Evolutionary conservation across 2,888 invertebrate genomes (phyloP).

Genomic region (Drosophila robusta): DNA sequence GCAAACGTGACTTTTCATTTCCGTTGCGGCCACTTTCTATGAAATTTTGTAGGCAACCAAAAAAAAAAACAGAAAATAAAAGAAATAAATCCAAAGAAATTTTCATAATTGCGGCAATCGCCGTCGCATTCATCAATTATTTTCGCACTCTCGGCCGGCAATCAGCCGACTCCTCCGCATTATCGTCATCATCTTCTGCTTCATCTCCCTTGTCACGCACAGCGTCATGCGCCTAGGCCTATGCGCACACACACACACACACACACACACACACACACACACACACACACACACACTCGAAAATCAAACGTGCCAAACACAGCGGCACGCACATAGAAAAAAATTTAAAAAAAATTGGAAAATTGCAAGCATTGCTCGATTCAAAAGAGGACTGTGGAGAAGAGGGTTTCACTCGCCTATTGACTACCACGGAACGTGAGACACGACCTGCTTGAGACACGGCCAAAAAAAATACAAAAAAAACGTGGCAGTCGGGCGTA

Average conservation of each 20-base stretch:
- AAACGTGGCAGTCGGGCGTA: too few species aligned
- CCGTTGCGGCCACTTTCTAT: conserved; percentile 50
- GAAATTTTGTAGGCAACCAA: conserved; percentile 24
- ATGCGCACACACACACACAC: conserved; percentile 2
- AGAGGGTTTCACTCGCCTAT: not conserved
- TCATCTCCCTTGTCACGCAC: conserved; percentile 35
- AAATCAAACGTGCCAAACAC: conserved; percentile 47
- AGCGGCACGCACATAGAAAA: conserved; percentile 42
- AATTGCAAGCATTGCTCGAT: conserved; percentile 5
- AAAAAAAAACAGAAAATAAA: conserved; percentile 5
- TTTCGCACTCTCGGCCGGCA: conserved; percentile 48
- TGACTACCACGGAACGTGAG: conserved; percentile 35
- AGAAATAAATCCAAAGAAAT: not conserved
- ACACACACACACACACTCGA: not conserved
- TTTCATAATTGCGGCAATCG: conserved; percentile 16
- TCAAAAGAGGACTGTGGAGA: not conserved
- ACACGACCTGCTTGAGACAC: conserved; percentile 11
- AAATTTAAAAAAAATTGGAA: not conserved
- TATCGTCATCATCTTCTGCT: conserved; percentile 14
- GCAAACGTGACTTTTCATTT: conserved; percentile 71
- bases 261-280: not conserved
- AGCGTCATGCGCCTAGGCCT: conserved; percentile 16
- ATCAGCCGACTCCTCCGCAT: not conserved
- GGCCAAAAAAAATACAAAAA: conserved; percentile 12
- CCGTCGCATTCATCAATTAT: conserved; percentile 65